Base-by-base conservation (phyloP, 2,113 vertebrate species). In the Antigone vipio region DNA sequence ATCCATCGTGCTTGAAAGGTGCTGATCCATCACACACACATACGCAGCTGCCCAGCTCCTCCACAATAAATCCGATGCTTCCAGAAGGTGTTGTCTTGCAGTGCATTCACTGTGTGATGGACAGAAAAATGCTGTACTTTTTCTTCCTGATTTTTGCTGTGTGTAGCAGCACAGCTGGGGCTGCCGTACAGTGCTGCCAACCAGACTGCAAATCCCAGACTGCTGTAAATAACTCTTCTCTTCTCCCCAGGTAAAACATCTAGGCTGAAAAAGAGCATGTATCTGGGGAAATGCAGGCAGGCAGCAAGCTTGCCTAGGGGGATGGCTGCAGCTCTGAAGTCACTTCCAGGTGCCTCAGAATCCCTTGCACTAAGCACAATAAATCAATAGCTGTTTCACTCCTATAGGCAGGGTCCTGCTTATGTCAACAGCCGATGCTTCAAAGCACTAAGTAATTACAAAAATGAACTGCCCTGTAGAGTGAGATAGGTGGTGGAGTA, bases 81-180 rank as follows among this genome's bases (percentile, higher is more conserved):
- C 95, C 93, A 95, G 91, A 91, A 77, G 86, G 55, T 59, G 83
- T 84, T 95, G 76, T 75, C 89, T 66, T 87, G 78, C 71, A 42
- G 88, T 62, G 21, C 56, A 5, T 23, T 84, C 59, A 16, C n/a
- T 47, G 18, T 19, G 56, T 66, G 75, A 74, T 9, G 22, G 85
- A 38, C 55, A 92, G 68, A 63, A 77, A 71, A 92, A 29, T 0
- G 2, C 47, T 67, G 42, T 26, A n/a, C 34, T 62, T 56, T 71
- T 80, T 53, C 79, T 40, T 45, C 76, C 72, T 69, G 42, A 8
- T 45, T 80, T 84, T 38, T 71, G 53, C 68, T 77, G 68, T 27
- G 53, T 40, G 58, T 60, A 68, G 67, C 85, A 63, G 9, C 75
- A 32, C 45, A 30, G 59, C 75, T 56, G 71, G 90, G 71, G 59